Conservation (phyloP, 1,140 invertebrate species). For the Brachionus manjavacas region DNA sequence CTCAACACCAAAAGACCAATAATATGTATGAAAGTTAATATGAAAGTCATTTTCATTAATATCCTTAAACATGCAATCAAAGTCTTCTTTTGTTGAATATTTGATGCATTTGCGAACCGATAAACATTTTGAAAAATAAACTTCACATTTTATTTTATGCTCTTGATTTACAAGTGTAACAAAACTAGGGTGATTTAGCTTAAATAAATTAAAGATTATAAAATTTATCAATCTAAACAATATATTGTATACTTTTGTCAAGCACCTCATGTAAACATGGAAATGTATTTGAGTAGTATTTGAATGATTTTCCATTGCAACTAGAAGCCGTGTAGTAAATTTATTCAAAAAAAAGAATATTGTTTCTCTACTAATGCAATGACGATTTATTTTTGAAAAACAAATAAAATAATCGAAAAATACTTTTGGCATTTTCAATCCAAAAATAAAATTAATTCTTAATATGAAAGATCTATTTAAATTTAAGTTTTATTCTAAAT, state of each 20-base stretch:
- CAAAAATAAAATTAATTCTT: too few species aligned
- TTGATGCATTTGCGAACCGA: background rate
- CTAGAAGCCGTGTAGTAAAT: background rate
- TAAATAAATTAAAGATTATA: background rate
- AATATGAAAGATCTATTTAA: too few species aligned
- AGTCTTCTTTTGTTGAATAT: too few species aligned
- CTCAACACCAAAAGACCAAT: too few species aligned
- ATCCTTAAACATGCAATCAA: background rate
- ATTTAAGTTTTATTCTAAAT: too few species aligned
- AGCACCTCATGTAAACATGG: background rate
- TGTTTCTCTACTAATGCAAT: background rate
- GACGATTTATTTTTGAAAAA: background rate
- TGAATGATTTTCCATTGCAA: background rate
- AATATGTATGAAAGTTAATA: background rate
- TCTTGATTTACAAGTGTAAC: too few species aligned
- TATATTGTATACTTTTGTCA: background rate
- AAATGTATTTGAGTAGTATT: background rate
- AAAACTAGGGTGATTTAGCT: background rate
- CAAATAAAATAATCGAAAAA: background rate
- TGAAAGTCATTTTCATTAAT: background rate
- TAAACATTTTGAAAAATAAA: background rate
- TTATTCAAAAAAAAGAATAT: background rate
- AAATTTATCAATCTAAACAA: background rate
- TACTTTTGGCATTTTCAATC: too few species aligned
- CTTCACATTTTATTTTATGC: background rate